These are phyloP conservation scores for Mionectes olivaceus DNA, from an alignment of 2,797 vertebrate genomes.

Conservation along the genomic window DNA sequence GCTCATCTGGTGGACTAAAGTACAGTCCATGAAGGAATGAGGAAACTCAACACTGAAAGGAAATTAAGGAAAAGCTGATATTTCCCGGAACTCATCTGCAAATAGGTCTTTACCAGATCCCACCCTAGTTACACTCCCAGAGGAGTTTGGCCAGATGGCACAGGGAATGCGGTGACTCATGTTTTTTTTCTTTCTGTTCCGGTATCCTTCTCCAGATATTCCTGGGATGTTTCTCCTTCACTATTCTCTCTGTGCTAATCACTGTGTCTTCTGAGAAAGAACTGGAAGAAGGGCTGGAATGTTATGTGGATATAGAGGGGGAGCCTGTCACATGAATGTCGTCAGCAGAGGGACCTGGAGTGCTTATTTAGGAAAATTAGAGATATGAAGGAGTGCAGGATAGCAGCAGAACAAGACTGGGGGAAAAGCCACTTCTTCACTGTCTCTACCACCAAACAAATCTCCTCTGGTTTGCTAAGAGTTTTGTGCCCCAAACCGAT, in stretches of 20 bases:
- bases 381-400: neutral
- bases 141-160: neutral
- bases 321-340: neutral
- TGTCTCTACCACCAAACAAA: neutral
- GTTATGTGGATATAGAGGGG: neutral
- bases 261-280: neutral
- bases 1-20: neutral
- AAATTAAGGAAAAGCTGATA: neutral
- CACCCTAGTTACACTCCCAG: neutral
- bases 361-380: neutral
- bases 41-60: neutral
- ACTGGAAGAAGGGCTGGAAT: neutral
- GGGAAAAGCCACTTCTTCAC: neutral
- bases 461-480: neutral
- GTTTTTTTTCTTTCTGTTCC: neutral
- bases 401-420: neutral
- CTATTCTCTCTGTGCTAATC: neutral
- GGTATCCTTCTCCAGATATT: neutral
- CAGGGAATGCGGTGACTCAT: neutral
- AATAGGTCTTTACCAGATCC: neutral
- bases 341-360: neutral
- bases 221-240: neutral
- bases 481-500: neutral
- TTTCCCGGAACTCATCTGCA: neutral
- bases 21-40: neutral